Conservation (phyloP, 2,888 invertebrate species). For the Pachliopta kotzebuea region DNA sequence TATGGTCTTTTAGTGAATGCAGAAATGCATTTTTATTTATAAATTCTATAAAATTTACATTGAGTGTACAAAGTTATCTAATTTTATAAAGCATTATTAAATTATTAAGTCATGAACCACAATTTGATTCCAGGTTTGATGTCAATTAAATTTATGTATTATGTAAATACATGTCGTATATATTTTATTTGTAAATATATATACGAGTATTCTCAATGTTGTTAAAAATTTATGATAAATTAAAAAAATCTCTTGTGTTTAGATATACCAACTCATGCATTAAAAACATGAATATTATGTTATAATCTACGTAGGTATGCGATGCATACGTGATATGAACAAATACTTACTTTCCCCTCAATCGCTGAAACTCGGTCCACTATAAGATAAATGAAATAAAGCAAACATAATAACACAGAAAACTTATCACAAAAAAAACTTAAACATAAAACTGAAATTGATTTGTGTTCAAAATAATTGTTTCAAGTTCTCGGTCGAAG, state of each 20-base stretch:
- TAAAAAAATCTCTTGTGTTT: not conserved
- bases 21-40: not conserved
- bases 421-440: conserved; percentile 17
- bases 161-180: no score
- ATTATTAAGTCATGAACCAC: no score
- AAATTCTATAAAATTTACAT: no score
- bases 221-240: no score
- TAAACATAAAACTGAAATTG: conserved; percentile 1
- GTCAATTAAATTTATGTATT: no score
- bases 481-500: conserved; percentile 25
- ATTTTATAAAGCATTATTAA: no score
- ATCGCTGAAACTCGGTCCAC: conserved; percentile 5
- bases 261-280: not conserved
- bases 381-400: conserved; percentile 17
- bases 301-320: not conserved
- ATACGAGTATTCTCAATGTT: not conserved
- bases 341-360: conserved; percentile 20
- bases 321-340: conserved; percentile 1
- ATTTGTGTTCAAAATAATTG: conserved; percentile 16
- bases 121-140: no score
- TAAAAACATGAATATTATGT: not conserved
- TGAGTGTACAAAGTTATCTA: no score
- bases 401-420: conserved; percentile 11
- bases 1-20: not conserved
- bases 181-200: not conserved